A percentile compares a stretch with the other conserved stretches of the same genome.
These are phyloP conservation scores for Cistogaster globosa DNA, from an alignment of 2,888 invertebrate species.

Conservation along the genomic window DNA sequence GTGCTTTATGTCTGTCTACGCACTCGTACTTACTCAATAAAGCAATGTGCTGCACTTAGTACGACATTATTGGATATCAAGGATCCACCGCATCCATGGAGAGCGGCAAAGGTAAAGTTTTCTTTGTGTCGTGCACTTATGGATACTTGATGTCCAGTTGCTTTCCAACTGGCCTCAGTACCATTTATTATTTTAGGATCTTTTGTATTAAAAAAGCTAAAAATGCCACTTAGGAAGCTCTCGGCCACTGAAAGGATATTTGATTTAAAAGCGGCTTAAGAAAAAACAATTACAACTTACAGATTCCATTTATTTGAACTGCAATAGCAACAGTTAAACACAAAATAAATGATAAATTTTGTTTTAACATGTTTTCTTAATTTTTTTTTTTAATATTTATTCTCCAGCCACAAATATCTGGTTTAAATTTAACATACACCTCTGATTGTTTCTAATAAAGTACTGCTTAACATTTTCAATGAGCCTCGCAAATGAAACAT, in stretches of 20 bases:
- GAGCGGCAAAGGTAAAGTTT: constrained; percentile 78
- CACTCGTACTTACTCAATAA: constrained; percentile 81
- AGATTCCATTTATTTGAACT: neutral
- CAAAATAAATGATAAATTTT: neutral
- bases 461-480: neutral
- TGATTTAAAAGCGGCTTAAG: neutral
- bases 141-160: constrained; percentile 78
- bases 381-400: neutral
- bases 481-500: neutral
- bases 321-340: neutral
- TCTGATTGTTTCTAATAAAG: neutral
- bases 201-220: neutral
- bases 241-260: constrained; percentile 29
- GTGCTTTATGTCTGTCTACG: no score
- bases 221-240: neutral
- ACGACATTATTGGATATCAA: constrained; percentile 77
- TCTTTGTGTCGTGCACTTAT: constrained; percentile 75
- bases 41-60: constrained; percentile 80
- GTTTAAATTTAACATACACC: neutral
- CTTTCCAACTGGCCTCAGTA: constrained; percentile 61
- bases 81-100: constrained; percentile 80
- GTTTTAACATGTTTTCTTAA: constrained; percentile 4
- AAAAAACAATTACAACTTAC: constrained; percentile 6
- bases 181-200: constrained; percentile 72
- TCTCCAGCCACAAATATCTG: neutral